phyloP scores from a whole-genome alignment of 2,797 vertebrate species.

The Uromys caudimaculatus region DNA sequence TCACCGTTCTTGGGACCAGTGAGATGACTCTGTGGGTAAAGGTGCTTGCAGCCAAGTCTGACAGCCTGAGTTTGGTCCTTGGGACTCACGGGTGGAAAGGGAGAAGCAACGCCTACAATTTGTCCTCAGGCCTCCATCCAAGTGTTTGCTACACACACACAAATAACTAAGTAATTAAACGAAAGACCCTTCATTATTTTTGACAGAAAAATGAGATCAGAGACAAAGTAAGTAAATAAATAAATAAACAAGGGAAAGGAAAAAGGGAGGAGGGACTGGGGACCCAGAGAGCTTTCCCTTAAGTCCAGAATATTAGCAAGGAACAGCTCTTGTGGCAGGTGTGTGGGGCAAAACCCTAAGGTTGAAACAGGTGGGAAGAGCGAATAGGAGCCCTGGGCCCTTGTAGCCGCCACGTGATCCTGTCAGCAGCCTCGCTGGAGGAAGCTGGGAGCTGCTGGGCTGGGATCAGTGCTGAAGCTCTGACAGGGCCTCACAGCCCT shows the following conservation, averaged over 20 bases:
- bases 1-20: neutral
- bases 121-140: neutral
- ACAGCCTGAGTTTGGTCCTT: neutral
- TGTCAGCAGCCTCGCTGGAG: neutral
- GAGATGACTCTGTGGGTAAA: neutral
- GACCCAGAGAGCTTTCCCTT: neutral
- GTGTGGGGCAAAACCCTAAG: neutral
- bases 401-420: neutral
- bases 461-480: neutral
- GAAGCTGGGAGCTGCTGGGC: neutral
- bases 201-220: neutral
- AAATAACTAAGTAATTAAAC: neutral
- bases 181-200: neutral
- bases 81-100: neutral
- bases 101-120: neutral
- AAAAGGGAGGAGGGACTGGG: neutral
- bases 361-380: neutral
- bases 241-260: neutral
- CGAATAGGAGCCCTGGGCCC: fast-evolving
- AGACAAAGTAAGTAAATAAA: neutral
- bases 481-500: neutral
- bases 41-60: neutral
- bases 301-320: neutral
- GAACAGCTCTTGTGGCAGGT: neutral
- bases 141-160: neutral